Percentiles rank a stretch among this genome's conserved stretches.
Conservation (phyloP, 2,888 invertebrate species). For the Mellilla xanthometata region DNA sequence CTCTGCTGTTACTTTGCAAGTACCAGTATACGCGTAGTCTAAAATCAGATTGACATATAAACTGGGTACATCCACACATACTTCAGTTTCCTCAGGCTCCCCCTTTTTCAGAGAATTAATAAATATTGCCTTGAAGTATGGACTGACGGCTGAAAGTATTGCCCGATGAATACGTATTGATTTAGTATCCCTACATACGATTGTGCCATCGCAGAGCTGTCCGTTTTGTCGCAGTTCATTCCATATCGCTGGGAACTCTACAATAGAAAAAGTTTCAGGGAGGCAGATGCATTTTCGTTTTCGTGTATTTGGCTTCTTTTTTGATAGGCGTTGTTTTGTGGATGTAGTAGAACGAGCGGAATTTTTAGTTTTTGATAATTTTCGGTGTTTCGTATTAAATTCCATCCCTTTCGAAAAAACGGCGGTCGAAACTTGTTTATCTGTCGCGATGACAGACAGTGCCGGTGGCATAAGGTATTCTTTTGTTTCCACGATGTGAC, state of each 20-base stretch:
- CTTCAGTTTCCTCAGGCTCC: constrained; percentile 83
- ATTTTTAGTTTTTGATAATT: constrained; percentile 81
- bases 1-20: constrained; percentile 83
- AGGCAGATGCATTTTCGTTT: constrained; percentile 84
- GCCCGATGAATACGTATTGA: constrained; percentile 86
- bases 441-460: constrained; percentile 73
- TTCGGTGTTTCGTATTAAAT: constrained; percentile 81
- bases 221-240: constrained; percentile 85
- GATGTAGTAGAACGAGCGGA: constrained; percentile 72
- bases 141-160: constrained; percentile 87
- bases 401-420: constrained; percentile 81
- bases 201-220: constrained; percentile 87
- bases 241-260: constrained; percentile 86
- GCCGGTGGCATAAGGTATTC: constrained; percentile 48
- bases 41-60: constrained; percentile 85
- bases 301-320: constrained; percentile 69
- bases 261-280: constrained; percentile 81
- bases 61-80: constrained; percentile 83
- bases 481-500: constrained; percentile 48
- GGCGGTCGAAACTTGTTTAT: constrained; percentile 78
- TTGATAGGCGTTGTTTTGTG: constrained; percentile 68
- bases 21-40: constrained; percentile 89
- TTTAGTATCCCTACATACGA: constrained; percentile 84
- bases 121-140: constrained; percentile 88
- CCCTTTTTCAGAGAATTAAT: constrained; percentile 85